Base-by-base conservation (phyloP, 2,797 vertebrate species). In the Remorina albescens region DNA sequence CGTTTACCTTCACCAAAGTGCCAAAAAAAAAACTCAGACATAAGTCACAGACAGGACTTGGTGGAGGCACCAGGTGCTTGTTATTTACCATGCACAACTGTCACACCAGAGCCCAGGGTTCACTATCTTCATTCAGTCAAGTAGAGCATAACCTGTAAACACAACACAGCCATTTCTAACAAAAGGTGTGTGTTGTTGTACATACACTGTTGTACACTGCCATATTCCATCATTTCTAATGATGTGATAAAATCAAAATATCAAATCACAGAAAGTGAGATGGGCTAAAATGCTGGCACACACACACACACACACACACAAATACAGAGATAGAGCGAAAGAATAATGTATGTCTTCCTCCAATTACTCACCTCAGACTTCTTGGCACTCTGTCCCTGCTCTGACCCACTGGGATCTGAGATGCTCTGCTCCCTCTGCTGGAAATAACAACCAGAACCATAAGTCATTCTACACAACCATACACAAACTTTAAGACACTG, bases 391-490 rank as follows among this genome's bases (percentile, higher is more conserved):
- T 81, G 67, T 51, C 65, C 79, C 62, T 75, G 84, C 16, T 90
- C 89, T 41, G 71, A 81, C 44, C 78, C 74, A 44, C 87, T 87
- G 73, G 80, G 78, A 25, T 90, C 89, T 30, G 79, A 84, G 69
- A 75, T 85, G 74, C 81, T 91, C 76, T 76, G 89, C 74, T 91
- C 92, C 81, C 87, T 86, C 82, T 91, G 86, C 91, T 93, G 82
- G 69, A 32, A 67, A 86, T 60, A 87, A 74, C 55, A 86, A 67
- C 85, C 55, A 83, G 2, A 39, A 44, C 47, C 30, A 72, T 57
- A 47, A 69, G 65, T 65, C 36, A 78, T 39, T 63, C 23, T n/a
- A 54, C 18, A 60, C 13, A 57, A 9, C 0, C 15, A 34, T 10
- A 46, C 30, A 15, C 19, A 36, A 47, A 55, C 0, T 53, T 8